phyloP scores from a whole-genome alignment of 1,140 invertebrate species.

The Hormaphis cornu region DNA sequence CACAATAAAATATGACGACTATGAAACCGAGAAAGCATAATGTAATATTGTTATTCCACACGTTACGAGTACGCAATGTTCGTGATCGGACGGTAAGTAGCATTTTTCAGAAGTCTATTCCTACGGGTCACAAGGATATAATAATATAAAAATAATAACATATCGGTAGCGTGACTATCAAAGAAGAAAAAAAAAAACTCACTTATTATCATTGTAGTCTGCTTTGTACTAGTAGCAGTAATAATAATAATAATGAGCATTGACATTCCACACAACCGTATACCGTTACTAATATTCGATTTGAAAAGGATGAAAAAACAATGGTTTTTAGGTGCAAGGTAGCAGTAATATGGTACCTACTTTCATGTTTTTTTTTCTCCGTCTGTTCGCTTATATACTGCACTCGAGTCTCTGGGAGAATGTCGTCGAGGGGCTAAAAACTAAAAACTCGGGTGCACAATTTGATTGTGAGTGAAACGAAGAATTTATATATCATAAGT shows the following conservation, averaged over 20 bases:
- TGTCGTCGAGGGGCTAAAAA: too few relatives aligned
- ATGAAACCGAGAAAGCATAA: neutral
- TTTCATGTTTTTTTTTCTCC: too few relatives aligned
- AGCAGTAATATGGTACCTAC: too few relatives aligned
- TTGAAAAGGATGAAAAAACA: conserved; percentile 17
- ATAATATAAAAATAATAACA: too few relatives aligned
- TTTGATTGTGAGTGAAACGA: too few relatives aligned
- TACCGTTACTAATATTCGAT: conserved; percentile 27
- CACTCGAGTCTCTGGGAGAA: too few relatives aligned
- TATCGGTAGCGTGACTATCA: conserved; percentile 18
- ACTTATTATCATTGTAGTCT: conserved; percentile 5
- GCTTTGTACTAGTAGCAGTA: neutral
- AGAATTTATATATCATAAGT: too few relatives aligned
- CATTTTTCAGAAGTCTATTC: neutral
- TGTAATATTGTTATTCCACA: too few relatives aligned
- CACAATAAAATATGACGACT: too few relatives aligned
- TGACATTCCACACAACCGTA: conserved; percentile 5
- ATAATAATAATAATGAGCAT: conserved; percentile 10
- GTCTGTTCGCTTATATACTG: too few relatives aligned
- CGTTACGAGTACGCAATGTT: too few relatives aligned
- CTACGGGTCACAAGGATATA: neutral
- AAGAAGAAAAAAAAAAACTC: conserved; percentile 25
- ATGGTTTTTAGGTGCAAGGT: neutral
- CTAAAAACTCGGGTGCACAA: too few relatives aligned
- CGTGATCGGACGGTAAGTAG: neutral